A percentile compares a stretch with the other conserved stretches of the same genome.
These are phyloP conservation scores for Pangasius macronema DNA, from an alignment of 2,797 vertebrate species.

Conservation along the genomic window DNA sequence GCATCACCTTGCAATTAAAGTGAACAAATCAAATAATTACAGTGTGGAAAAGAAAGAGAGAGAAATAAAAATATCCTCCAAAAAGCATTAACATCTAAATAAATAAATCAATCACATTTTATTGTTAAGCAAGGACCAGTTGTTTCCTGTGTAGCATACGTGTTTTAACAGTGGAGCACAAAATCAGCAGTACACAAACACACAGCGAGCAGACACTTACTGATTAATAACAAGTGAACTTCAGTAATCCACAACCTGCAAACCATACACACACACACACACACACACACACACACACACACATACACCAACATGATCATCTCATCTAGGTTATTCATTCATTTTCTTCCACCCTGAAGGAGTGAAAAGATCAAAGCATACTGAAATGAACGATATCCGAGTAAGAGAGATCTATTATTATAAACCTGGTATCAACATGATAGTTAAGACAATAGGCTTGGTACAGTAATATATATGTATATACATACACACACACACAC, in stretches of 20 bases:
- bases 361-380: background rate
- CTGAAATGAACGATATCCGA: background rate
- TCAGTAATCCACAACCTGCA: constrained; percentile 80
- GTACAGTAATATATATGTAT: too few species aligned
- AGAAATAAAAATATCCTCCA: constrained; percentile 3
- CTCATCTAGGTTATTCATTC: background rate
- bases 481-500: too few species aligned
- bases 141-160: background rate
- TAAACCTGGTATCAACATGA: background rate
- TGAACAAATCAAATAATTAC: constrained; percentile 27
- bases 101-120: background rate
- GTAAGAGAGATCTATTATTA: background rate
- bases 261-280: constrained; percentile 59
- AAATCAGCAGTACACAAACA: constrained; percentile 31
- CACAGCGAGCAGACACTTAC: constrained; percentile 72
- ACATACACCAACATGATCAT: background rate
- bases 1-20: constrained; percentile 25
- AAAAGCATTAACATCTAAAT: background rate
- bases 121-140: background rate
- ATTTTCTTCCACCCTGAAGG: background rate
- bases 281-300: background rate
- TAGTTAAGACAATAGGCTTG: constrained; percentile 5
- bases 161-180: background rate
- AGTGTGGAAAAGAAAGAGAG: background rate
- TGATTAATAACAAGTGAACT: constrained; percentile 66